Conservation (phyloP, 92 coral and sea anemone species). For the Plumapathes pennacea region DNA sequence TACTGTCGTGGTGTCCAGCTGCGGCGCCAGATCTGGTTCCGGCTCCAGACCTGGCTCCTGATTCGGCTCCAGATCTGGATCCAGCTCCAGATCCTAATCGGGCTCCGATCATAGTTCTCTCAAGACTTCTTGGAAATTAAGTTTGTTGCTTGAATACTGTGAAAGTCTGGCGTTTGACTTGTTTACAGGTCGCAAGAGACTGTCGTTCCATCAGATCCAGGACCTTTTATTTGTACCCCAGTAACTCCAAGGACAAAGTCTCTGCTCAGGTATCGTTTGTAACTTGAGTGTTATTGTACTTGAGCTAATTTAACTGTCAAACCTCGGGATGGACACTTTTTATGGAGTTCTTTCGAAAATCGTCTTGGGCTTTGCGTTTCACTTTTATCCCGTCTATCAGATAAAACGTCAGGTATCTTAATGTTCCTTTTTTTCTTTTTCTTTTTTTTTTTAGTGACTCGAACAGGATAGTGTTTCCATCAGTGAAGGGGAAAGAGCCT, state of each 20-base stretch:
- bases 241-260: slow-evolving; percentile 72
- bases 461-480: slow-evolving; percentile 63
- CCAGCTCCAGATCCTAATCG: too few relatives aligned
- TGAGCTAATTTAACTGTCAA: too few relatives aligned
- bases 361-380: too few relatives aligned
- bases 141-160: neutral
- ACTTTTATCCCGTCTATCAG: too few relatives aligned
- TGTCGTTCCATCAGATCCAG: slow-evolving; percentile 39
- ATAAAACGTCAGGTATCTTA: too few relatives aligned
- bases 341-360: too few relatives aligned
- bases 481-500: slow-evolving; percentile 39
- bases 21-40: neutral
- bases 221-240: slow-evolving; percentile 89
- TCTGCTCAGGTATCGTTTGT: slow-evolving; percentile 80
- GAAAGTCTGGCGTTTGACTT: too few relatives aligned
- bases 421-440: neutral
- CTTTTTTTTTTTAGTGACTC: slow-evolving; percentile 47
- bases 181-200: slow-evolving; percentile 28
- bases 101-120: neutral
- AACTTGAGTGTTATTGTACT: too few relatives aligned
- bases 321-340: too few relatives aligned
- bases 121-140: neutral
- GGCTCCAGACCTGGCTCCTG: too few relatives aligned
- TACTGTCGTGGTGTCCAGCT: neutral
- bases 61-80: too few relatives aligned